phyloP scores from a whole-genome alignment of 2,797 vertebrate species.

The Eutrigla gurnardus region DNA sequence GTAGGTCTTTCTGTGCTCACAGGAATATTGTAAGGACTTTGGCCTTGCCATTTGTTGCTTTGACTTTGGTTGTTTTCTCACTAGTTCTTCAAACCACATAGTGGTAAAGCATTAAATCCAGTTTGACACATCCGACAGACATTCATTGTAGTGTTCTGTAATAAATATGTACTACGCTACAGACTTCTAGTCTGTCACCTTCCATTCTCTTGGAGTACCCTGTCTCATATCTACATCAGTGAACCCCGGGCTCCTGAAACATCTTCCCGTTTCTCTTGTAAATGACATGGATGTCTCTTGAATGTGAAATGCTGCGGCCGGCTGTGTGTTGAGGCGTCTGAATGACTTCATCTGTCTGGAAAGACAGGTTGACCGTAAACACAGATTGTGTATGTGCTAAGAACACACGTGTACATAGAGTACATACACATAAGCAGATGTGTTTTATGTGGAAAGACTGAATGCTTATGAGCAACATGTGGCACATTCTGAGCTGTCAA shows the following conservation, averaged over 20 bases:
- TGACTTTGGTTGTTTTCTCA: background rate
- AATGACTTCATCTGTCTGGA: constrained; percentile 37
- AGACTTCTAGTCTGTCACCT: constrained; percentile 23
- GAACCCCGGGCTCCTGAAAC: constrained; percentile 18
- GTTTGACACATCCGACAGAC: background rate
- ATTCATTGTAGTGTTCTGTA: constrained; percentile 15
- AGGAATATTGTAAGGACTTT: background rate
- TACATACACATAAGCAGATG: constrained; percentile 34
- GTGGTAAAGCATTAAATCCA: background rate
- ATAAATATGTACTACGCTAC: background rate
- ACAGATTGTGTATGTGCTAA: constrained; percentile 21
- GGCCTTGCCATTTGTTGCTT: background rate
- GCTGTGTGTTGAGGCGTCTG: constrained; percentile 10
- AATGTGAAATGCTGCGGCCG: constrained; percentile 11
- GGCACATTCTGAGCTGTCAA: constrained; percentile 50
- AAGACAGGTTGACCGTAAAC: constrained; percentile 42
- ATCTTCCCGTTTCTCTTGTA: constrained; percentile 50
- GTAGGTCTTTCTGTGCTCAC: constrained; percentile 6
- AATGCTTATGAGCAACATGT: constrained; percentile 42
- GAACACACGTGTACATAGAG: constrained; percentile 16
- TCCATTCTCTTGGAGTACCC: constrained; percentile 13
- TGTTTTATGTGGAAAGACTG: constrained; percentile 64
- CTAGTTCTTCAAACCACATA: background rate
- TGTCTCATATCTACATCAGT: constrained; percentile 26
- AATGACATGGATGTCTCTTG: constrained; percentile 27